Evolutionary conservation across 2,113 vertebrate genomes (phyloP), one percentile per base, ranked within the genome.

Genomic region (Heliornis fulica): DNA sequence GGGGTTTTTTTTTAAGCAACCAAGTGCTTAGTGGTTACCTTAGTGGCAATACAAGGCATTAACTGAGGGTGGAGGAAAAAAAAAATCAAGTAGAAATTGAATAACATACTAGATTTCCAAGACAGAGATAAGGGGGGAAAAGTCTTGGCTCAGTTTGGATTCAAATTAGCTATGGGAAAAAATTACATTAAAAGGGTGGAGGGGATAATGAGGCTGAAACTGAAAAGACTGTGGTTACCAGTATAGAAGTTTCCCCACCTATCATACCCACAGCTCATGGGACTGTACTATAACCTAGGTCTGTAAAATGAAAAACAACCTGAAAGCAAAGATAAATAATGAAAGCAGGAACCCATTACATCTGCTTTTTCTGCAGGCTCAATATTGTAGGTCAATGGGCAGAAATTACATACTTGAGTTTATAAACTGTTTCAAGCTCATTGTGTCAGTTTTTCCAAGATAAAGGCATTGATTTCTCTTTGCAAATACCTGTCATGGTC

Each of bases 401-500:
- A 78, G 20, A 53, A 95, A 56, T 20, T 0, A 28, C 34, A 18
- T 20, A 41, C 6, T 75, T 9, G 16, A 50, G 2, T 78, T 53
- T 36, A 31, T 6, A 69, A 29, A 22, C 11, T 82, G 40, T n/a
- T n/a, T n/a, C n/a, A n/a, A n/a, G n/a, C n/a, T n/a, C 22, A 60
- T 11, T 59, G 43, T 32, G 14, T 45, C 5, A 41, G 8, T 46
- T 92, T 76, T 75, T 56, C 26, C 79, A 57, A 22, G 22, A 60
- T 78, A 75, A 77, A 63, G 8, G n/a, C 18, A 54, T 16, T 54
- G 25, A 23, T 70, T 38, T 78, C 46, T 68, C 66, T 57, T 78
- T 69, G 43, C 21, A 74, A 92, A 89, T 95, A 99, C 99, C 99
- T 99, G 95, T 98, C 97, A 11, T 97, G 98, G 89, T 99, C 98